A percentile compares a stretch with the other conserved stretches of the same genome.
Conservation (phyloP, 2,797 vertebrate genomes). For the Megalops cyprinoides region DNA sequence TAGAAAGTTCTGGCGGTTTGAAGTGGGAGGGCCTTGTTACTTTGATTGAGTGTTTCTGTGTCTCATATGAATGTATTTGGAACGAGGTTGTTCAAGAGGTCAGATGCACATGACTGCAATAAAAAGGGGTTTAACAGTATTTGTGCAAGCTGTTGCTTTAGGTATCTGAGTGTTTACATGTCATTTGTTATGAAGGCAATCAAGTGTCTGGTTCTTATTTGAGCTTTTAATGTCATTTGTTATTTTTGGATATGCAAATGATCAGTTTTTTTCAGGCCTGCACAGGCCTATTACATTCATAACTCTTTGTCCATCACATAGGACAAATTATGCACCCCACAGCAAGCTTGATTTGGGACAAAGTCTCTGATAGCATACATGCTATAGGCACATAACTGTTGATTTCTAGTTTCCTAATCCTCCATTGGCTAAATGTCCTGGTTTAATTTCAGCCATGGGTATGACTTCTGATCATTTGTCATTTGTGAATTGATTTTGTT, state of each 20-base stretch:
- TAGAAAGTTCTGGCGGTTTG: constrained; percentile 31
- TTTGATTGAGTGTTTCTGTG: not conserved
- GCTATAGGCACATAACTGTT: not conserved
- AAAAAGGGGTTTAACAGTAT: constrained; percentile 25
- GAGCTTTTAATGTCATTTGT: constrained; percentile 27
- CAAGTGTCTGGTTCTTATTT: constrained; percentile 38
- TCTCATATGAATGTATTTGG: not conserved
- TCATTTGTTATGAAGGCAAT: constrained; percentile 38
- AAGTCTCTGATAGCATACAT: not conserved
- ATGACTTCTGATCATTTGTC: constrained; percentile 1
- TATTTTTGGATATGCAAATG: constrained; percentile 51
- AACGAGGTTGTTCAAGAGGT: not conserved
- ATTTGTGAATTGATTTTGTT: constrained; percentile 8
- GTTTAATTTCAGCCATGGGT: not conserved
- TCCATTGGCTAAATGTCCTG: not conserved
- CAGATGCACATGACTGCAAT: not conserved
- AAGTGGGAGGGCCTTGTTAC: constrained; percentile 31
- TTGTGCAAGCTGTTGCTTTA: constrained; percentile 44
- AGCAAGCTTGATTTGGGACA: not conserved
- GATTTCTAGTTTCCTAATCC: not conserved
- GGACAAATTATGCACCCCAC: constrained; percentile 33
- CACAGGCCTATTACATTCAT: too few relatives aligned
- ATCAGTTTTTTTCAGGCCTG: not conserved
- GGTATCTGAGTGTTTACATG: constrained; percentile 47
- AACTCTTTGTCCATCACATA: constrained; percentile 44